Evolutionary conservation across 2,797 vertebrate genomes (phyloP), one percentile per base, ranked within the genome.

Genomic region (Morus bassanus): DNA sequence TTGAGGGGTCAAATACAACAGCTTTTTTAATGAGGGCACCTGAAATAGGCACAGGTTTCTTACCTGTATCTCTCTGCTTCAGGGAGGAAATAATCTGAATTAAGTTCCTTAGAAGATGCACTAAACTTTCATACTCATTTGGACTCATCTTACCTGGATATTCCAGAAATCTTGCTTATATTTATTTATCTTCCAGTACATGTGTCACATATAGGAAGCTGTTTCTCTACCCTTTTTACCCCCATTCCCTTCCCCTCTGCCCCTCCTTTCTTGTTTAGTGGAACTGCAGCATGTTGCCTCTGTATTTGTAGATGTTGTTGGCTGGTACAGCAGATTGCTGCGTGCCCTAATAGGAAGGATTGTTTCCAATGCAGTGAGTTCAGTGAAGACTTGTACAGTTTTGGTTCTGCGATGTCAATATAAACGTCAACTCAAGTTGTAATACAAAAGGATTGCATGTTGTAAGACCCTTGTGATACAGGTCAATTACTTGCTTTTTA

Each of bases 281-380:
- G 76, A 87, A 84, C 80, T 94, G 85, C 56, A 53, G 56, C 3
- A 11, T 95, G 72, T 90, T 95, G 92, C 86, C 79, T 91, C 80
- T 94, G 67, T 54, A 57, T 64, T 76, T 75, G 46, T 67, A 35
- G 70, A 45, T 61, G 12, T 23, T 85, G 60, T 54, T 74, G 69
- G 53, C 76, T 88, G 84, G 73, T 82, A 28, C 43, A 70, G 75
- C 64, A 33, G 70, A 59, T 86, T 83, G 89, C 88, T 83, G 83
- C 25, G 18, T 84, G 79, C 61, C 82, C 76, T 94, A 45, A 79
- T 81, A 89, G 61, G 59, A 61, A 69, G 31, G 57, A 45, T 83
- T 73, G 48, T 94, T 94, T 92, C 88, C 79, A 93, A 80, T n/a
- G 60, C 73, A 72, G 73, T 85, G 74, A 50, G 68, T 88, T 89